Conservation (phyloP, 1,140 invertebrate species). For the Drosophila littoralis region DNA sequence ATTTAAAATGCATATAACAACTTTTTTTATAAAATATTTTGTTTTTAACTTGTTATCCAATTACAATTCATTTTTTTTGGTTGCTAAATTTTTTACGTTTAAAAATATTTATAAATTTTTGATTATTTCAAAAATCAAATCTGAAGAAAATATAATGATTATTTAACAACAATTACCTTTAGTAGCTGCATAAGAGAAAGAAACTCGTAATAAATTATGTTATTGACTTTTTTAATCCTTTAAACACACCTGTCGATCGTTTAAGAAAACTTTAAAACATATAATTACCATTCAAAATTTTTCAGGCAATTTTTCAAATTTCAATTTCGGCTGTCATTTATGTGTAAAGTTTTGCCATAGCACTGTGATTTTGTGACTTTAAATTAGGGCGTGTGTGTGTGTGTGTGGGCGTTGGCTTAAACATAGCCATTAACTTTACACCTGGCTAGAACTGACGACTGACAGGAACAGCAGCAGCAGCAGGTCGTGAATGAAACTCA, state of each 20-base stretch:
- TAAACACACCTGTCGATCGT: neutral
- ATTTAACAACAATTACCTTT: neutral
- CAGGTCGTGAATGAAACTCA: conserved; percentile 32
- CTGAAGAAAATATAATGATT: too few relatives aligned
- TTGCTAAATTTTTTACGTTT: too few relatives aligned
- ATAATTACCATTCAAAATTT: neutral
- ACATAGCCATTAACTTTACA: conserved; percentile 15
- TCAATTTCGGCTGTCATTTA: conserved; percentile 2
- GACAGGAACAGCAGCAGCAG: neutral
- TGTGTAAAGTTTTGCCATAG: neutral
- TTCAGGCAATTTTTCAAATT: neutral
- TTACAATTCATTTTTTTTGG: too few relatives aligned
- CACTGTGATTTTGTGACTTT: conserved; percentile 6
- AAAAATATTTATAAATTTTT: too few relatives aligned
- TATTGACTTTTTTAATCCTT: too few relatives aligned
- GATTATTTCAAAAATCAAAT: too few relatives aligned
- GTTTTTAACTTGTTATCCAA: too few relatives aligned
- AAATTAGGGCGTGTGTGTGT: conserved; percentile 1
- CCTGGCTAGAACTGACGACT: conserved; percentile 9
- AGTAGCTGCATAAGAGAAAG: too few relatives aligned
- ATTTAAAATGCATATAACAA: too few relatives aligned
- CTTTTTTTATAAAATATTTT: too few relatives aligned
- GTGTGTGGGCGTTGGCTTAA: conserved; percentile 15
- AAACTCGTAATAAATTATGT: too few relatives aligned
- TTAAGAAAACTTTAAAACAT: neutral